Percentiles rank a stretch among this genome's conserved stretches.
These are phyloP conservation scores for Callyntrura guangdongensis DNA, from an alignment of 2,888 invertebrate genomes.

Conservation along the genomic window DNA sequence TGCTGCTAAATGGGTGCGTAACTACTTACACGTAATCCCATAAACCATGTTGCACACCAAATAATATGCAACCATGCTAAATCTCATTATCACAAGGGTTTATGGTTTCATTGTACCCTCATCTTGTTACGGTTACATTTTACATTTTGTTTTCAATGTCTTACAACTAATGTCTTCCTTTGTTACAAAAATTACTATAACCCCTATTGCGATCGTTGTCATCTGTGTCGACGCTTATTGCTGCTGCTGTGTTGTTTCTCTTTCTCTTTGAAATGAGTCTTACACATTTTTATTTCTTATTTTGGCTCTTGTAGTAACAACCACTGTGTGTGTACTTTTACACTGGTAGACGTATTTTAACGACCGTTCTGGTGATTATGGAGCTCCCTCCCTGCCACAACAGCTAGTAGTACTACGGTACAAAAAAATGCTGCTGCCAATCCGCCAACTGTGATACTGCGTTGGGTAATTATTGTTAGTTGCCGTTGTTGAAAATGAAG, in stretches of 20 bases:
- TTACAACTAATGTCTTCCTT: conserved; percentile 38
- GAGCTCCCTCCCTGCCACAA: neutral
- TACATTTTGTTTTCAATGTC: conserved; percentile 44
- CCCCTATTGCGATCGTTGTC: neutral
- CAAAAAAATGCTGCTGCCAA: too few species aligned
- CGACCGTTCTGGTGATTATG: neutral
- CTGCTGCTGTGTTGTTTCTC: conserved; percentile 3
- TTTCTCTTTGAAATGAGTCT: neutral
- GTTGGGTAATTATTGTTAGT: conserved; percentile 22
- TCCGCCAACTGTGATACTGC: neutral
- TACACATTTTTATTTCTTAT: conserved; percentile 20
- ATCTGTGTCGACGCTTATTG: neutral
- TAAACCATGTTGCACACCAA: conserved; percentile 39
- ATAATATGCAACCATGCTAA: conserved; percentile 30
- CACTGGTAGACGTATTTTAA: neutral
- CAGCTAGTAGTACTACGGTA: neutral
- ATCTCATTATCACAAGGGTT: conserved; percentile 30
- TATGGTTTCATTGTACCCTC: conserved; percentile 11
- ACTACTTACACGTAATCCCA: neutral
- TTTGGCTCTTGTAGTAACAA: neutral
- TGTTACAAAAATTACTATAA: conserved; percentile 32
- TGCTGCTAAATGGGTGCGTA: conserved; percentile 7
- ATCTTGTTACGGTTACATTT: conserved; percentile 2
- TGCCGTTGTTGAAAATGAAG: conserved; percentile 18
- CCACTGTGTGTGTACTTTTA: neutral